Conservation (phyloP, 2,888 invertebrate genomes). For the Megastigmus dorsalis region DNA sequence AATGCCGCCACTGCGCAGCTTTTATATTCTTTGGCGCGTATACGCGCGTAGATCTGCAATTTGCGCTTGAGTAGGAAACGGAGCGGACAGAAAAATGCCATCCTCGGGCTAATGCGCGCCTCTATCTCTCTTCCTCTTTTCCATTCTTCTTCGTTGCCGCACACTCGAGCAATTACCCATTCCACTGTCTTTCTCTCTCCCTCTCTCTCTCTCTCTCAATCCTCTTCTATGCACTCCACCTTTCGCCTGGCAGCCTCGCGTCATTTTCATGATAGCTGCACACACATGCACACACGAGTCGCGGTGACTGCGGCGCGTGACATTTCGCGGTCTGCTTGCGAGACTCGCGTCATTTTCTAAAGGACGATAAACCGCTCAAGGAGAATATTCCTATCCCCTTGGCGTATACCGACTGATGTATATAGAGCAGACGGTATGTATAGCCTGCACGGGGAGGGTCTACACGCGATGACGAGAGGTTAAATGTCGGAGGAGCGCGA, state of each 20-base stretch:
- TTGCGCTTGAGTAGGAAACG: not conserved
- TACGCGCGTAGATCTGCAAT: too few species aligned
- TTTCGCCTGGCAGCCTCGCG: too few species aligned
- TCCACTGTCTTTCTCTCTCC: not conserved
- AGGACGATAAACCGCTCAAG: not conserved
- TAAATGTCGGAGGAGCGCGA: not conserved
- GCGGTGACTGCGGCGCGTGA: conserved; percentile 6
- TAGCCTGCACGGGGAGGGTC: not conserved
- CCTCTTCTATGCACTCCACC: too few species aligned
- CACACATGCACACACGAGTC: not conserved
- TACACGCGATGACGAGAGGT: not conserved
- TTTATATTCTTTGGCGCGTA: too few species aligned
- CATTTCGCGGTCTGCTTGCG: conserved; percentile 11
- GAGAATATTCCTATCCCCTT: too few species aligned
- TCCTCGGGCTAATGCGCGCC: not conserved
- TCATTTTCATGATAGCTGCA: conserved; percentile 1
- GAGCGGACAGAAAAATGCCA: not conserved
- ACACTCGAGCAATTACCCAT: conserved; percentile 4
- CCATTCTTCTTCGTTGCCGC: not conserved
- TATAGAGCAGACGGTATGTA: not conserved
- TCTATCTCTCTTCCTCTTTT: not conserved
- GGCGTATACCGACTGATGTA: not conserved
- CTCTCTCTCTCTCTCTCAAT: too few species aligned
- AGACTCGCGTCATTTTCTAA: too few species aligned
- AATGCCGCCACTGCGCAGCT: too few species aligned